phyloP scores from a whole-genome alignment of 2,797 vertebrate genomes.

The Leptoclinus maculatus region DNA sequence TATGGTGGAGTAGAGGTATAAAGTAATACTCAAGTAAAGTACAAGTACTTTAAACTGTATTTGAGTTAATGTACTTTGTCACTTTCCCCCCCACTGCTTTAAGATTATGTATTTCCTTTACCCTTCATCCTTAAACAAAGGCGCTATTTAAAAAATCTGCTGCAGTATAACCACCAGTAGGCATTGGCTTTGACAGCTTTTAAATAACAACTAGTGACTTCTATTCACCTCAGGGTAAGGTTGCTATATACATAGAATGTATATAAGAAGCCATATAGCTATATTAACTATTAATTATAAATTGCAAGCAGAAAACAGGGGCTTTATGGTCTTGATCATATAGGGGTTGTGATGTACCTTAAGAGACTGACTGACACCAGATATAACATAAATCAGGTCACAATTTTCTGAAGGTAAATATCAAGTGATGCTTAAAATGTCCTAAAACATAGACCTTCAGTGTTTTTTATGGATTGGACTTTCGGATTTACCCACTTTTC shows the following conservation, averaged over 20 bases:
- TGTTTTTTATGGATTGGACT: neutral
- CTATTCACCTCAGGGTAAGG: neutral
- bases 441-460: neutral
- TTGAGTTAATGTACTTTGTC: neutral
- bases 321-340: neutral
- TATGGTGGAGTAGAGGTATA: neutral
- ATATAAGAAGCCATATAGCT: neutral
- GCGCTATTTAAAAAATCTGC: neutral
- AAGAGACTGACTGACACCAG: neutral
- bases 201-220: neutral
- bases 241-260: neutral
- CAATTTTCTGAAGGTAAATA: neutral
- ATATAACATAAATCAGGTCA: neutral
- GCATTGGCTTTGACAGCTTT: neutral
- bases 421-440: neutral
- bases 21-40: neutral
- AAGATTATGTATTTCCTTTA: neutral
- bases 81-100: neutral
- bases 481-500: neutral
- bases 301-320: neutral
- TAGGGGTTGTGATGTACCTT: neutral
- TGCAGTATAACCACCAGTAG: neutral
- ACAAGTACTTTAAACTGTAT: neutral
- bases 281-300: neutral
- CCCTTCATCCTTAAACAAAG: neutral